Evolutionary conservation across 2,888 invertebrate genomes (phyloP), one percentile per base, ranked within the genome.

Genomic region (Apoda limacodes): DNA sequence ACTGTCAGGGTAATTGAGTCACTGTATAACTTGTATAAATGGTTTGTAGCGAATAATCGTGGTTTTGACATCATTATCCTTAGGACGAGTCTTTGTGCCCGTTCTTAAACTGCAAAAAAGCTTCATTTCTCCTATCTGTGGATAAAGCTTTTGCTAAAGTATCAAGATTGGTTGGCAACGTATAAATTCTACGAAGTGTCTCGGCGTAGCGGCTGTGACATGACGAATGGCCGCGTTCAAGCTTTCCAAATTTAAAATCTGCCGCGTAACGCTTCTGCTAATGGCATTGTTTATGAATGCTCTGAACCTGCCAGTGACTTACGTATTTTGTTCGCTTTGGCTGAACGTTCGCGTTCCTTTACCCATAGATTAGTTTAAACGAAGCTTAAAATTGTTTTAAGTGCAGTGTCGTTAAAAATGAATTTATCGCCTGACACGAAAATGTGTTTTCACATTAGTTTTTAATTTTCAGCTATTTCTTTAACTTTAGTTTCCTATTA

Each of bases 161-260:
- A 57, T 58, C 66, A 66, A 69, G 37, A 47, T 13, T 2, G 3
- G 11, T 40, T 6, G 5, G 29, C 45, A n/a, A n/a, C 3, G 21
- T 46, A 46, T 15, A 47, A 35, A 20, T 37, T 47, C 60, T 52
- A 55, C 57, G 52, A 55, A 61, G 55, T 74, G 76, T 75, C 74
- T 70, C 60, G 67, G 62, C 57, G 61, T 57, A 56, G 56, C 56
- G 57, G 55, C 55, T 64, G 69, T 68, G 75, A 78, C 76, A 78
- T 78, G 78, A 78, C 76, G 75, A 75, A 80, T 78, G 72, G 75
- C 65, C 51, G 60, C 50, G 46, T 48, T 46, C 17, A 7, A 17
- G 17, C 67, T 72, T 69, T 76, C 75, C 70, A 71, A 76, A 76
- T 80, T 78, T 78, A 76, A 80, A 80, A 78, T 78, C 59, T 66